Percentiles rank a stretch among this genome's conserved stretches.
Conservation (phyloP, 2,797 vertebrate species). For the Xyrichtys novacula region DNA sequence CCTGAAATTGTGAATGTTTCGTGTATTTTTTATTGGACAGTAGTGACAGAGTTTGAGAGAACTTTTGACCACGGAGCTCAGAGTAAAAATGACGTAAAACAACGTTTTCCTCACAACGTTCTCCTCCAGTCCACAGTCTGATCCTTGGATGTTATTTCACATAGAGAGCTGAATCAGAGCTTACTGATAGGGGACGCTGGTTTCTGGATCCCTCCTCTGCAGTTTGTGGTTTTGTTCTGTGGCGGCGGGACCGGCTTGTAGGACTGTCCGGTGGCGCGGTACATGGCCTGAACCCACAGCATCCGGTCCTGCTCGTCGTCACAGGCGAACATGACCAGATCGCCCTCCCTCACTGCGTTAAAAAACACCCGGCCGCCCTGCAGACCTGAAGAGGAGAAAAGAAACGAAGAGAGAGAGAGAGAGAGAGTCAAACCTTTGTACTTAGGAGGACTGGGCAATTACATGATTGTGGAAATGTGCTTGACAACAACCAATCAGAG, state of each 20-base stretch:
- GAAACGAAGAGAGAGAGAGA: neutral
- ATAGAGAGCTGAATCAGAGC: conserved; percentile 72
- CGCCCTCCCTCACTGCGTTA: conserved; percentile 95
- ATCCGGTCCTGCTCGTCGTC: conserved; percentile 94
- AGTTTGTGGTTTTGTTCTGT: conserved; percentile 88
- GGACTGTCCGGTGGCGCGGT: conserved; percentile 96
- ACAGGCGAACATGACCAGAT: conserved; percentile 93
- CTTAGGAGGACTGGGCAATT: too few species aligned
- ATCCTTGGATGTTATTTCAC: too few species aligned
- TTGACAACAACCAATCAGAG: too few species aligned
- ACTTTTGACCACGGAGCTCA: too few species aligned
- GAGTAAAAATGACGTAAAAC: too few species aligned
- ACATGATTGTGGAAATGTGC: too few species aligned
- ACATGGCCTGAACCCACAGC: conserved; percentile 98
- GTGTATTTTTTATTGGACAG: too few species aligned
- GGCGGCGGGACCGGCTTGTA: conserved; percentile 91
- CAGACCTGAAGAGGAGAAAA: conserved; percentile 83
- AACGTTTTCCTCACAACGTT: too few species aligned
- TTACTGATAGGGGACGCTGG: conserved; percentile 87
- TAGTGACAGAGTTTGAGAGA: too few species aligned
- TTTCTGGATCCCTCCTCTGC: conserved; percentile 86
- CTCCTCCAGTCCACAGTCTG: too few species aligned
- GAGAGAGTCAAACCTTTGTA: too few species aligned
- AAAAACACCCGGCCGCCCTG: conserved; percentile 94
- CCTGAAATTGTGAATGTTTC: too few species aligned